A percentile compares a stretch with the other conserved stretches of the same genome.
Conservation (phyloP, 2,888 invertebrate species). For the Chymomyza amoena region DNA sequence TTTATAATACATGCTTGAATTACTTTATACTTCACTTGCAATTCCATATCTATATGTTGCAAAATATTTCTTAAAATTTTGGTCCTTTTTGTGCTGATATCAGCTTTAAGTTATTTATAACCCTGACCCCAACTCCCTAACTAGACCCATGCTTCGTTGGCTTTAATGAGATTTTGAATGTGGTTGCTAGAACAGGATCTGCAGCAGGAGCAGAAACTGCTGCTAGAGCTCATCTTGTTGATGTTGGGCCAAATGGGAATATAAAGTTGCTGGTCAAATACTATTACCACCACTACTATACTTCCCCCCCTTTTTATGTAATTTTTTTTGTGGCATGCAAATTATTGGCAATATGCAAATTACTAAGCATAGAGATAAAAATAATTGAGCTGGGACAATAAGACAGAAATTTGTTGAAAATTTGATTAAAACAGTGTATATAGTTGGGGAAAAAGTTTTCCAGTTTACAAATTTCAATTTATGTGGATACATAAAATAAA, state of each 20-base stretch:
- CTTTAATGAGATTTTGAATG: conserved; percentile 42
- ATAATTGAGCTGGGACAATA: neutral
- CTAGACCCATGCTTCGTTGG: conserved; percentile 34
- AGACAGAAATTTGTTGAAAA: conserved; percentile 31
- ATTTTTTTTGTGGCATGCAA: neutral
- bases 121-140: neutral
- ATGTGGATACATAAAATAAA: neutral
- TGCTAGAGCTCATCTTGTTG: conserved; percentile 9
- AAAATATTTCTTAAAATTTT: conserved; percentile 9
- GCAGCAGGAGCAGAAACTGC: conserved; percentile 1
- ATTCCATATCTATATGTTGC: neutral
- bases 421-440: conserved; percentile 20
- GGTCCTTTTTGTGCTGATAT: conserved; percentile 35
- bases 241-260: neutral
- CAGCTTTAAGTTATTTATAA: conserved; percentile 43
- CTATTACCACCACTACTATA: neutral
- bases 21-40: conserved; percentile 38
- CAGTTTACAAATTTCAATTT: neutral
- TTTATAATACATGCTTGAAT: conserved; percentile 29
- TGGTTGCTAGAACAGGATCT: neutral
- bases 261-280: neutral
- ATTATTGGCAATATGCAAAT: conserved; percentile 31
- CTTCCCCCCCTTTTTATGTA: neutral
- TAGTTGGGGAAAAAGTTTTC: neutral
- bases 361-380: conserved; percentile 9